Base-by-base conservation (phyloP, 2,888 invertebrate species). In the Epistrophe grossulariae region DNA sequence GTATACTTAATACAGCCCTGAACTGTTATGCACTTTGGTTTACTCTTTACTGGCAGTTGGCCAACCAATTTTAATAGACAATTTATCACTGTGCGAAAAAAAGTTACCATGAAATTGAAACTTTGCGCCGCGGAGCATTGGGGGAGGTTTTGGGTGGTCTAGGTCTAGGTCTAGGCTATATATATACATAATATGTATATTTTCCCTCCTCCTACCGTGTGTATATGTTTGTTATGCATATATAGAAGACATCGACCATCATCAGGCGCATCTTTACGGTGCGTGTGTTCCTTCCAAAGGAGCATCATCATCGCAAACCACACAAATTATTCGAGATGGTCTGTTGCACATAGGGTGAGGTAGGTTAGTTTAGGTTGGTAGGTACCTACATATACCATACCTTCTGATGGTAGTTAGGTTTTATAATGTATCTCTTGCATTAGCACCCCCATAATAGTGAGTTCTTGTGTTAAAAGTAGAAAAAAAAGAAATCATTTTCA, bases 21-120 rank as follows among this genome's bases (percentile, higher is more conserved):
- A 11, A 24, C 57, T 52, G 59, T 45, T 68, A 24, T 24, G 55
- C 55, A 55, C n/a, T 55, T 50, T 62, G 45, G 72, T 70, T 79
- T 59, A 35, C 7, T 43, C 13, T 10, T 50, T 77, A 73, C 48
- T 78, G 43, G 62, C 73, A 68, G 50, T 78, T 70, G 62, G 59
- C 71, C 72, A 79, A 60, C 79, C 76, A 83, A 84, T 66, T 79
- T 83, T 79, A 88, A 83, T 88, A 79, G 83, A 88, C 79, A 83
- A 88, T 88, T 79, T 88, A 88, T 88, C 87, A 88, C 79, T 68
- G 55, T 35, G 78, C 71, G 79, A 82, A 82, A 66, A 66, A 66
- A 82, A 82, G 70, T 79, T 82, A 79, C 82, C 85, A 74, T 87
- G 85, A 82, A 82, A 87, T 87, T 87, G 85, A 87, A 87, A 79